These are phyloP conservation scores for Otus scops DNA, from an alignment of 2,797 vertebrate genomes.

Conservation along the genomic window DNA sequence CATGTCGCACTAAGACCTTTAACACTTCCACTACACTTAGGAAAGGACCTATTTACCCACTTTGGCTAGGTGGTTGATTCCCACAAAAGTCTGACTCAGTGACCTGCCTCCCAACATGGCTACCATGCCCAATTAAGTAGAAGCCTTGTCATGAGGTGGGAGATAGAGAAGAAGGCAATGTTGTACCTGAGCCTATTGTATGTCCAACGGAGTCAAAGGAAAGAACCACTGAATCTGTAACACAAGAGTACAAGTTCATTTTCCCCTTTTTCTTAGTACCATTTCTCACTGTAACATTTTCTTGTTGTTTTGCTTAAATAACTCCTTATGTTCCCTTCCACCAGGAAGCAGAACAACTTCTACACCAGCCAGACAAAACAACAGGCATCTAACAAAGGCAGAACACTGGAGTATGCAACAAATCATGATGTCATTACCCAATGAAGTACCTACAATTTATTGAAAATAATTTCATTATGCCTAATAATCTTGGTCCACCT, in stretches of 20 bases:
- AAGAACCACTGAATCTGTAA: constrained; percentile 85
- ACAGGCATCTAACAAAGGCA: background rate
- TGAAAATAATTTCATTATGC: background rate
- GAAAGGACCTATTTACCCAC: background rate
- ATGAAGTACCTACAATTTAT: background rate
- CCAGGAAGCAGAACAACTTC: background rate
- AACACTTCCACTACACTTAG: background rate
- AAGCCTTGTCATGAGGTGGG: constrained; percentile 51
- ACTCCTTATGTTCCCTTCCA: background rate
- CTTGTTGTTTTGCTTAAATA: background rate
- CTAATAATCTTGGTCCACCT: background rate
- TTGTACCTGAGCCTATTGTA: constrained; percentile 84
- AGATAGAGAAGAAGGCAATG: constrained; percentile 58
- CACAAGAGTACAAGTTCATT: constrained; percentile 86
- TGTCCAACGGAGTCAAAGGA: constrained; percentile 86
- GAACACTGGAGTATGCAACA: background rate
- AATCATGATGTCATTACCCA: background rate
- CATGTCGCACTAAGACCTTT: accelerated
- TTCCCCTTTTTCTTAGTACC: constrained; percentile 49
- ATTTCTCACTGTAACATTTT: constrained; percentile 3
- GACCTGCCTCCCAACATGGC: constrained; percentile 70
- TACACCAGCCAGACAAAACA: background rate
- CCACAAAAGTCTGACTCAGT: background rate
- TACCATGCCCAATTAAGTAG: constrained; percentile 27
- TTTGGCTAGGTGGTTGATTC: background rate